Evolutionary conservation across 1,140 invertebrate genomes (phyloP).

Genomic region (Palaemon carinicauda): DNA sequence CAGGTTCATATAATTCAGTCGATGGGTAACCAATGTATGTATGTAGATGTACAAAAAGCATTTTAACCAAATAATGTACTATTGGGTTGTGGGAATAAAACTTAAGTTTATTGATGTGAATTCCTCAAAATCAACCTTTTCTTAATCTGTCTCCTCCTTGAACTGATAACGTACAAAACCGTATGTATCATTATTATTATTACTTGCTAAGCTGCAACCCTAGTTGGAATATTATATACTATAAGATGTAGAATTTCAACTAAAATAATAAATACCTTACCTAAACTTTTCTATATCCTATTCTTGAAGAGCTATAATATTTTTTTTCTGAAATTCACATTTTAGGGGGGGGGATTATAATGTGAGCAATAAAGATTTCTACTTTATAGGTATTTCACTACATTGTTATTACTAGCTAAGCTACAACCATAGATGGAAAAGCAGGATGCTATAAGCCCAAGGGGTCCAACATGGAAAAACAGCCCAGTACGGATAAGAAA

Average conservation of each 20-base stretch:
- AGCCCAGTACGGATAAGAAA: no score
- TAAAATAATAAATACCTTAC: not conserved
- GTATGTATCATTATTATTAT: no score
- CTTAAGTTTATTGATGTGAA: not conserved
- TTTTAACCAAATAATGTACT: not conserved
- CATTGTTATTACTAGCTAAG: no score
- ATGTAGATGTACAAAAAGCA: not conserved
- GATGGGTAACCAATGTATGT: no score
- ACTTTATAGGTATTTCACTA: not conserved
- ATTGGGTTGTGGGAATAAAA: not conserved
- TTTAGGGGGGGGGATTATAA: not conserved
- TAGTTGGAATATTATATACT: no score
- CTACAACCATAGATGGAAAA: no score
- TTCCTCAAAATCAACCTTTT: not conserved
- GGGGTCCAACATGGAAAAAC: no score
- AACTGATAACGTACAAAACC: not conserved
- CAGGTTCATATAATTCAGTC: no score
- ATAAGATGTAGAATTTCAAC: not conserved
- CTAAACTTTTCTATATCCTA: not conserved
- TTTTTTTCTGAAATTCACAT: not conserved
- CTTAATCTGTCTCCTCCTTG: not conserved
- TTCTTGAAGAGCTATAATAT: not conserved
- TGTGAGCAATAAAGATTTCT: not conserved
- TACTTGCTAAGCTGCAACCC: no score
- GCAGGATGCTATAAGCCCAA: no score